Evolutionary conservation across 2,797 vertebrate genomes (phyloP), one percentile per base, ranked within the genome.

Genomic region (Hippoglossus hippoglossus): DNA sequence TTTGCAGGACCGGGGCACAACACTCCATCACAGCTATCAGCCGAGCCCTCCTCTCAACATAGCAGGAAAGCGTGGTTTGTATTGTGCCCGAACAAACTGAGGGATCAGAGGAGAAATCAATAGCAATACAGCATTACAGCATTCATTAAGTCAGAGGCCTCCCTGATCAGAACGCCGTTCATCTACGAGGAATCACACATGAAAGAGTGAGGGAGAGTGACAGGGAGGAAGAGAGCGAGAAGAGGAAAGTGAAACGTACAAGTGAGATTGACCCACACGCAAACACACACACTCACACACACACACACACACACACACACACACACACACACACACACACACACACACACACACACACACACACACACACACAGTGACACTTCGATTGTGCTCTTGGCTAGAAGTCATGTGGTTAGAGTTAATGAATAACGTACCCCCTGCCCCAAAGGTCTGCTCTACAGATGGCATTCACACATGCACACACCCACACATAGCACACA

Each of bases 21-120:
- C 77, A 83, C 83, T 89, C 82, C 68, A 89, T 89, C 84, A 84
- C 28, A 1, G 67, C 70, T 21, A 81, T 81, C 80, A 75, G 69
- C 77, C 46, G 56, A 82, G 77, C 66, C 49, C 52, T 63, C 57
- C 64, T 59, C 78, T 70, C 52, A 44, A 61, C 66, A 47, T 71
- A 8, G 47, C 68, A 64, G 56, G 54, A 74, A 80, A 83, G 81
- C 53, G 52, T 57, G 75, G 73, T 78, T 77, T 71, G 71, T 81
- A 59, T 84, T 77, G 74, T 34, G 59, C 41, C 78, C 60, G 79
- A 82, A 82, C 87, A 87, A 91, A 88, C 82, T 56, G 49, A 82
- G 71, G 83, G 87, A 93, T 91, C 84, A 91, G 78, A 73, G 65
- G 71, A 79, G 79, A 83, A 91, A 92, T 90, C 93, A 83, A 93